Conservation (phyloP, 2,888 invertebrate species). For the Cheilosia scutellata region DNA sequence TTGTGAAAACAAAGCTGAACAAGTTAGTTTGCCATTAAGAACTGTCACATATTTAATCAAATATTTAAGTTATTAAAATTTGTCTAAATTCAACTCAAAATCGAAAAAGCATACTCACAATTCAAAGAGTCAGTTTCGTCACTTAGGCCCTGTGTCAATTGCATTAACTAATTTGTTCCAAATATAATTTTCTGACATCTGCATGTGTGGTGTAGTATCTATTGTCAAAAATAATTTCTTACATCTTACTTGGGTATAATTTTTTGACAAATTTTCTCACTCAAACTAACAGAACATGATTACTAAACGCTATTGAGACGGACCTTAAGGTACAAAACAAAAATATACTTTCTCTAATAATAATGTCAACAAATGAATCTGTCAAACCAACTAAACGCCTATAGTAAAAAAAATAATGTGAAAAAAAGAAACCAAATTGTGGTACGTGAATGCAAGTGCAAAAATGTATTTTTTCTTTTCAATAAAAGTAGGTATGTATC, state of each 20-base stretch:
- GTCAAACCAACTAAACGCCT: neutral
- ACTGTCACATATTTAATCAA: neutral
- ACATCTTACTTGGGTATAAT: too few species aligned
- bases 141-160: too few species aligned
- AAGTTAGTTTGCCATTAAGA: neutral
- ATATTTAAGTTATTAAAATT: neutral
- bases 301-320: too few species aligned
- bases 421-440: neutral
- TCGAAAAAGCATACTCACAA: neutral
- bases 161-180: too few species aligned
- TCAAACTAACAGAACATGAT: neutral
- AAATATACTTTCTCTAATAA: too few species aligned
- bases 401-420: neutral
- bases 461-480: neutral
- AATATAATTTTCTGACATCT: too few species aligned
- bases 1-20: neutral
- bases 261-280: too few species aligned
- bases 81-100: neutral
- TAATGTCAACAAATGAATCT: too few species aligned
- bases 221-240: too few species aligned
- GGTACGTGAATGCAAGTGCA: neutral
- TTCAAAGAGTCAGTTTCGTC: too few species aligned
- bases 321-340: too few species aligned
- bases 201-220: too few species aligned
- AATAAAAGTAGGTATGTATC: constrained; percentile 30